Evolutionary conservation across 2,888 invertebrate species (phyloP).

Genomic region (Sphinx pinastri): DNA sequence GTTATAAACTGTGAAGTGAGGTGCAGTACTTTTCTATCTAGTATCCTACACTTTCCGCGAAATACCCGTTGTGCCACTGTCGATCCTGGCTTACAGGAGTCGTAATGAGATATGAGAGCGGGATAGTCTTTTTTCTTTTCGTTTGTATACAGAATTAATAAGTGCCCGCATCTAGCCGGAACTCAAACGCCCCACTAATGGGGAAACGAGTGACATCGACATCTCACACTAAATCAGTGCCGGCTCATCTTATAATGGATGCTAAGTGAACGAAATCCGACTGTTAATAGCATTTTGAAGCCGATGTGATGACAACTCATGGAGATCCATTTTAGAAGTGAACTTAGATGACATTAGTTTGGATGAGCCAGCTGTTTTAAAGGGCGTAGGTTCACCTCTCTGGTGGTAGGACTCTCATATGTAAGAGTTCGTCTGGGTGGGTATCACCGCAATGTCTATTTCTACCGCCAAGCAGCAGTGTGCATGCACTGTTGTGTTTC

Average conservation of each 20-base stretch:
- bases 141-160: not conserved
- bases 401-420: no score
- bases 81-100: not conserved
- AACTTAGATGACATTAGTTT: no score
- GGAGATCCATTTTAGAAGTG: not conserved
- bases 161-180: not conserved
- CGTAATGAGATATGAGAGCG: not conserved
- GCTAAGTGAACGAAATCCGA: not conserved
- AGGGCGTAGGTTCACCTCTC: no score
- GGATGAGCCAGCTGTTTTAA: no score
- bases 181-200: not conserved
- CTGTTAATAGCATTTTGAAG: slow-evolving; percentile 8
- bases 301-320: not conserved
- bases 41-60: no score
- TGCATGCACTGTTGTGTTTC: no score
- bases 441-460: no score
- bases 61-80: not conserved
- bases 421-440: no score
- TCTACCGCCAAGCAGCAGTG: no score
- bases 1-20: no score
- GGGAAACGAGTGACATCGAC: slow-evolving; percentile 13
- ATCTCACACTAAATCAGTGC: not conserved
- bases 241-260: slow-evolving; percentile 3
- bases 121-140: no score
- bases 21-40: no score